phyloP scores from a whole-genome alignment of 2,797 vertebrate genomes.

The Phalanger gymnotis region DNA sequence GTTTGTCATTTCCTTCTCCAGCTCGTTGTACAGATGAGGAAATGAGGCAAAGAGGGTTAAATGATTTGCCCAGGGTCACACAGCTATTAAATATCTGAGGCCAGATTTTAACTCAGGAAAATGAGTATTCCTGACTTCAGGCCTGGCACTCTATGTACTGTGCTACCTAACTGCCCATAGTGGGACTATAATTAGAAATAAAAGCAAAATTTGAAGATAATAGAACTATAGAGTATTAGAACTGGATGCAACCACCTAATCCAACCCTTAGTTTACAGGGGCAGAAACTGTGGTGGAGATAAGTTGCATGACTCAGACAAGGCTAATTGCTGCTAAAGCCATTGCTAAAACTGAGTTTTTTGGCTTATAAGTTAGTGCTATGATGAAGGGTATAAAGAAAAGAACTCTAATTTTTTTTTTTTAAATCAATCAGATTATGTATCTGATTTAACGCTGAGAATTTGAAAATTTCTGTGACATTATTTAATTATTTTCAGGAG shows the following conservation, averaged over 20 bases:
- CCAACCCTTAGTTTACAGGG: not conserved
- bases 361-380: not conserved
- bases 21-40: not conserved
- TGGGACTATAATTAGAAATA: not conserved
- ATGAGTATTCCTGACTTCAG: not conserved
- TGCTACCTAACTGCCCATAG: not conserved
- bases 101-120: not conserved
- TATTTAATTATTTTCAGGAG: not conserved
- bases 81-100: too few species aligned
- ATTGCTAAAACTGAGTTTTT: not conserved
- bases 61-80: not conserved
- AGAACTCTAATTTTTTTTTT: not conserved
- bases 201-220: constrained; percentile 46
- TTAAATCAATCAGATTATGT: not conserved
- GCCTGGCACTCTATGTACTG: not conserved
- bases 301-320: not conserved
- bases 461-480: not conserved
- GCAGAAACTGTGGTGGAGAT: not conserved
- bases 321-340: not conserved
- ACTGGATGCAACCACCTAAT: not conserved
- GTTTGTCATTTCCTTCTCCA: not conserved
- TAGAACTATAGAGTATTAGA: not conserved
- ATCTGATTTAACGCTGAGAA: not conserved
- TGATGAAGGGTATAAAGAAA: constrained; percentile 33
- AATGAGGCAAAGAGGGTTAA: not conserved